These are phyloP conservation scores for Noctua janthina DNA, from an alignment of 2,888 invertebrate genomes.

Conservation along the genomic window DNA sequence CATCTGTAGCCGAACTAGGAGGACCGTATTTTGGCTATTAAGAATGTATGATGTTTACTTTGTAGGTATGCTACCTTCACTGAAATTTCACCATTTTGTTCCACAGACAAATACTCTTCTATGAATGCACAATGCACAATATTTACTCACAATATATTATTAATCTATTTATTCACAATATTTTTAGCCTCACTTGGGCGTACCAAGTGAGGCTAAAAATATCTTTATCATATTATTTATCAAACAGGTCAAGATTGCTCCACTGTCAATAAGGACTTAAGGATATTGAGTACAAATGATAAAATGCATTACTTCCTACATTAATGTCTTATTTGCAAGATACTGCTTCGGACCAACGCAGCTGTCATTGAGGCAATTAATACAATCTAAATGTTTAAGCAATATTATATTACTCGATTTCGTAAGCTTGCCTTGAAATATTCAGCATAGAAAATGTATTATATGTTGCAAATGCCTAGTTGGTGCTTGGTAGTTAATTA, in stretches of 20 bases:
- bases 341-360: conserved; percentile 13
- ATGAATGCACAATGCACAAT: conserved; percentile 9
- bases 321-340: conserved; percentile 3
- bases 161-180: too few species aligned
- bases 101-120: conserved; percentile 2
- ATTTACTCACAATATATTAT: too few species aligned
- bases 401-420: conserved; percentile 51
- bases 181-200: too few species aligned
- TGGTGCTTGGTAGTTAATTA: conserved; percentile 25
- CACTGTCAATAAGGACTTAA: conserved; percentile 42
- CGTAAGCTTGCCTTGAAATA: conserved; percentile 54
- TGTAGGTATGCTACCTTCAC: not conserved
- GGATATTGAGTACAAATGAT: conserved; percentile 50
- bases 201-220: conserved; percentile 47
- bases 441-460: conserved; percentile 41
- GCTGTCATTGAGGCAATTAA: conserved; percentile 37
- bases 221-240: conserved; percentile 57
- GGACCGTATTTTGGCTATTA: too few species aligned
- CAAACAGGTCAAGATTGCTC: conserved; percentile 64
- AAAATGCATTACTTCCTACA: conserved; percentile 47
- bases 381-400: conserved; percentile 50
- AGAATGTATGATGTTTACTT: not conserved
- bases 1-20: too few species aligned
- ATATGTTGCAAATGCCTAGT: conserved; percentile 40
- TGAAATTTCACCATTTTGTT: not conserved